phyloP scores from a whole-genome alignment of 2,888 invertebrate species.

The Himalopsyche tibetana region DNA sequence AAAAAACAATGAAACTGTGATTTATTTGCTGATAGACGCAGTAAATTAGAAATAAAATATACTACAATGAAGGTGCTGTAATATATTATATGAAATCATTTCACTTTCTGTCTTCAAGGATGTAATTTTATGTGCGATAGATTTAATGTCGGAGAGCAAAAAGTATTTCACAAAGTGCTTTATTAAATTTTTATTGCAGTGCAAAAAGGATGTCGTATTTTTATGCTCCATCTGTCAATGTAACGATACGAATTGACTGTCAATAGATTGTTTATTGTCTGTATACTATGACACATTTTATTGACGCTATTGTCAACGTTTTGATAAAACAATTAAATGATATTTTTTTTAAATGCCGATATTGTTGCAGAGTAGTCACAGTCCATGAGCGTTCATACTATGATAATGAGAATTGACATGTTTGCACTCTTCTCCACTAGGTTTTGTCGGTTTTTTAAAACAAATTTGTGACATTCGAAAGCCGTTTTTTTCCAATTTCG shows the following conservation, averaged over 20 bases:
- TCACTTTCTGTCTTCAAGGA: constrained; percentile 19
- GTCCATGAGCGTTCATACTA: no score
- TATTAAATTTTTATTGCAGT: neutral
- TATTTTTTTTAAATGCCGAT: no score
- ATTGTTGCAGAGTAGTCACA: no score
- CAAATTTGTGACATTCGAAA: no score
- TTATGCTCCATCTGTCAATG: neutral
- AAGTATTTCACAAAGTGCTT: neutral
- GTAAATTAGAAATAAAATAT: neutral
- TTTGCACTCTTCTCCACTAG: no score
- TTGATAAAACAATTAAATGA: no score
- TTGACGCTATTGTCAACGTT: no score
- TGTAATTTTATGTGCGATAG: neutral
- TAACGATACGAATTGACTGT: neutral
- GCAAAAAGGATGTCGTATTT: neutral
- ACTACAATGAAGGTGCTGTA: neutral
- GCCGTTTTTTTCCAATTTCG: no score
- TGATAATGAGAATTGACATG: no score
- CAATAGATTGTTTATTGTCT: neutral
- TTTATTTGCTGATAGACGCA: neutral
- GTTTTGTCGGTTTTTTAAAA: no score
- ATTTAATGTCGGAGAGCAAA: neutral
- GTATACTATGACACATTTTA: no score
- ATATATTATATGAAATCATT: constrained; percentile 9
- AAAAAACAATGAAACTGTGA: neutral